phyloP scores from a whole-genome alignment of 2,888 invertebrate genomes.

The Acleris laterana region DNA sequence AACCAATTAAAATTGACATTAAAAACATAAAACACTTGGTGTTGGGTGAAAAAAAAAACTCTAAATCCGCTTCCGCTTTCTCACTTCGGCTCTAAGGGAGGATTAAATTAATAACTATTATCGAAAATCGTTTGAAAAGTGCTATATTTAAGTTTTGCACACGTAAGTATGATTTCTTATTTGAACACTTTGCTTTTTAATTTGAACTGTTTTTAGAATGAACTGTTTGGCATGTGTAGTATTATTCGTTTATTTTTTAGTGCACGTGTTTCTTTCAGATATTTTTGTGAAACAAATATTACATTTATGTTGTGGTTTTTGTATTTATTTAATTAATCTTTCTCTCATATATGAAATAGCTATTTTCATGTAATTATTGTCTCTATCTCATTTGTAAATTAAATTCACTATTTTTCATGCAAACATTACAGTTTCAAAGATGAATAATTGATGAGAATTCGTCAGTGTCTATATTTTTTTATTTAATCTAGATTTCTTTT shows the following conservation, averaged over 20 bases:
- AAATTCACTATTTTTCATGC: background rate
- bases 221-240: slow-evolving; percentile 82
- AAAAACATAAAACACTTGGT: slow-evolving; percentile 56
- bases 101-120: slow-evolving; percentile 47
- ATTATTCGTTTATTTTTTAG: slow-evolving; percentile 42
- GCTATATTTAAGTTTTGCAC: slow-evolving; percentile 64
- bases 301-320: slow-evolving; percentile 27
- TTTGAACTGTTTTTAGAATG: slow-evolving; percentile 61
- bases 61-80: slow-evolving; percentile 66
- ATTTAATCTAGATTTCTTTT: no score
- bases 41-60: slow-evolving; percentile 57
- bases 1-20: slow-evolving; percentile 39
- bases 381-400: background rate
- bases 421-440: background rate
- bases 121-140: slow-evolving; percentile 52
- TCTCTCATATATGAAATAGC: background rate
- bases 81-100: slow-evolving; percentile 67
- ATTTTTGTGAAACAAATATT: no score
- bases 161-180: slow-evolving; percentile 75
- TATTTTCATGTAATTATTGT: background rate
- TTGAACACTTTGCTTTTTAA: slow-evolving; percentile 52
- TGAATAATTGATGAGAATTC: no score
- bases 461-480: no score
- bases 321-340: slow-evolving; percentile 19
- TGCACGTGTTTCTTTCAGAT: slow-evolving; percentile 44